phyloP scores from a whole-genome alignment of 92 coral and sea anemone species.

The Phymanthus crucifer region DNA sequence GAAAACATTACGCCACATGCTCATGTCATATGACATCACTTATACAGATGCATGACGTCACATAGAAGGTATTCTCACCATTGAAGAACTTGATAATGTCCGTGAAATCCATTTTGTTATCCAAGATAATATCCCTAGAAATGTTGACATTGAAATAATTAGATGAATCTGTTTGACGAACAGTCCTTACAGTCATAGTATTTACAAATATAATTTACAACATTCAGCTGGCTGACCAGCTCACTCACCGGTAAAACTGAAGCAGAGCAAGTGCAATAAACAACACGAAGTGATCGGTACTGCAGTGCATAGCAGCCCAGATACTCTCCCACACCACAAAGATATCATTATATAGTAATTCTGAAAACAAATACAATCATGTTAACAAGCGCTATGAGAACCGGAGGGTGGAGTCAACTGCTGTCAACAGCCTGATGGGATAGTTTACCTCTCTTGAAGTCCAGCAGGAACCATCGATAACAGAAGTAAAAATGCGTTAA shows the following conservation, averaged over 20 bases:
- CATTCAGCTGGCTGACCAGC: too few species aligned
- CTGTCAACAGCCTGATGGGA: background rate
- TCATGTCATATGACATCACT: background rate
- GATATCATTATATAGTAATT: slow-evolving; percentile 87
- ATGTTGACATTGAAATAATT: background rate
- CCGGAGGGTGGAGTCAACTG: too few species aligned
- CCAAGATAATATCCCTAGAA: slow-evolving; percentile 88
- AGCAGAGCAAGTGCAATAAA: slow-evolving; percentile 94
- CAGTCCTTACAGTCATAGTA: background rate
- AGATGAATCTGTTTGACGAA: background rate
- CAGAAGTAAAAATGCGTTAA: slow-evolving; percentile 97
- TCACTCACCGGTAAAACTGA: slow-evolving; percentile 84
- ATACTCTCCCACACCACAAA: slow-evolving; percentile 97
- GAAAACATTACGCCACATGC: background rate
- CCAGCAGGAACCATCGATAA: slow-evolving; percentile 98
- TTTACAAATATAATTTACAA: too few species aligned
- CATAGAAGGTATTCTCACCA: slow-evolving; percentile 48
- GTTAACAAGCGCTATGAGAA: background rate
- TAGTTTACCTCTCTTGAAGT: slow-evolving; percentile 92
- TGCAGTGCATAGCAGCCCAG: slow-evolving; percentile 90
- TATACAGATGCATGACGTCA: background rate
- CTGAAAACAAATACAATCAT: slow-evolving; percentile 37
- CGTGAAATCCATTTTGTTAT: slow-evolving; percentile 98
- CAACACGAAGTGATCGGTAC: slow-evolving; percentile 96
- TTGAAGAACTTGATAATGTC: slow-evolving; percentile 98